Evolutionary conservation across 2,113 vertebrate species (phyloP).

Genomic region (Clarias magur): DNA sequence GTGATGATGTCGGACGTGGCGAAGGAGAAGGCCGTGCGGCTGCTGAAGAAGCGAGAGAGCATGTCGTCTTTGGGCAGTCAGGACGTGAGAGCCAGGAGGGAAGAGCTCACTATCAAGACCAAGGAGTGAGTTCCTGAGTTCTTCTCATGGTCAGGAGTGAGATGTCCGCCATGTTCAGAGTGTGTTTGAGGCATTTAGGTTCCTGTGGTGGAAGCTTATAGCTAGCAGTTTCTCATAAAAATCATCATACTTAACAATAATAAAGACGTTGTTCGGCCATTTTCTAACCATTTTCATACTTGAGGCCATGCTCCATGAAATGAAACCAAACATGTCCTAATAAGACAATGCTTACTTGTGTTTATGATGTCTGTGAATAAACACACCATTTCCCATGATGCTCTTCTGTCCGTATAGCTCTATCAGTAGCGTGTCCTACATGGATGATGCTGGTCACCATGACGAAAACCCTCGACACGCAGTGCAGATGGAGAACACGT

Average conservation of each 20-base stretch:
- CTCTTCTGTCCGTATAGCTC: constrained; percentile 65
- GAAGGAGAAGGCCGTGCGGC: constrained; percentile 66
- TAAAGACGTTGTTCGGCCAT: neutral
- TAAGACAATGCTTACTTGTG: neutral
- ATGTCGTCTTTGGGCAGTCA: constrained; percentile 69
- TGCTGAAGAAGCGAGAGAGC: constrained; percentile 69
- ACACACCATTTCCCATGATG: neutral
- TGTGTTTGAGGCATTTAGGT: neutral
- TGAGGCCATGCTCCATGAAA: neutral
- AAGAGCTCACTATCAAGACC: constrained; percentile 60
- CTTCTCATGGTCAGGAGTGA: neutral
- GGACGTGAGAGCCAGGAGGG: constrained; percentile 62
- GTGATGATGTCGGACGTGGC: constrained; percentile 68
- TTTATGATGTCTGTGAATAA: neutral
- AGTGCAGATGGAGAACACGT: constrained; percentile 79
- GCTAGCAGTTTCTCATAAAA: neutral
- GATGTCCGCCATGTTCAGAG: neutral
- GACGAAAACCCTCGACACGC: constrained; percentile 66
- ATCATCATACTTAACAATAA: neutral
- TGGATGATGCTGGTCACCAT: constrained; percentile 74
- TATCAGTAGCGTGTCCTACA: constrained; percentile 71
- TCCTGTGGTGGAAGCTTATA: neutral
- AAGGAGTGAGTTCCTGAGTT: constrained; percentile 75
- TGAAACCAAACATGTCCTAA: neutral
- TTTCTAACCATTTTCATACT: neutral